Evolutionary conservation across 2,888 invertebrate species (phyloP).

Genomic region (Parnassius smintheus): DNA sequence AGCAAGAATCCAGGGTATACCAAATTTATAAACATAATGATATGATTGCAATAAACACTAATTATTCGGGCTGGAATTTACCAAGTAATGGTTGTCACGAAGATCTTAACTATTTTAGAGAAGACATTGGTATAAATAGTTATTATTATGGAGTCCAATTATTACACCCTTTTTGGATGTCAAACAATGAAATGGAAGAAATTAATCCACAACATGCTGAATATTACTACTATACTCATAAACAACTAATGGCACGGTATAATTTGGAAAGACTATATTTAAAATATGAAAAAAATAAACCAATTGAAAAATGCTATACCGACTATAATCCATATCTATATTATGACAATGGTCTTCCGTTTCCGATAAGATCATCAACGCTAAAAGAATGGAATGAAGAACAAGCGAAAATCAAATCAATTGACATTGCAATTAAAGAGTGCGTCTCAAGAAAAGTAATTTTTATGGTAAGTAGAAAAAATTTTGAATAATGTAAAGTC

Average conservation of each 20-base stretch:
- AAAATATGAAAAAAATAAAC: conserved; percentile 34
- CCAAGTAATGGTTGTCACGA: conserved; percentile 68
- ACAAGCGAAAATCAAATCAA: conserved; percentile 52
- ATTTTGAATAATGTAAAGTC: neutral
- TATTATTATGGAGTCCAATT: conserved; percentile 81
- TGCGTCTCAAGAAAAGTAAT: conserved; percentile 62
- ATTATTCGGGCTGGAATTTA: conserved; percentile 78
- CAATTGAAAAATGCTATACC: conserved; percentile 39
- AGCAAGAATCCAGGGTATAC: conserved; percentile 44
- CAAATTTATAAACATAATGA: conserved; percentile 47
- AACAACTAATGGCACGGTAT: conserved; percentile 61
- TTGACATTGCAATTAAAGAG: conserved; percentile 66
- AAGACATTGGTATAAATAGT: conserved; percentile 82
- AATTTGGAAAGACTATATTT: conserved; percentile 59
- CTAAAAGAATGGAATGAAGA: conserved; percentile 48
- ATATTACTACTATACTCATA: conserved; percentile 62
- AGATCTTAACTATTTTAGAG: conserved; percentile 82
- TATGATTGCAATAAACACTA: conserved; percentile 54
- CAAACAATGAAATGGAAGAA: conserved; percentile 63
- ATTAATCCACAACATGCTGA: conserved; percentile 61
- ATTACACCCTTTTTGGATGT: conserved; percentile 82
- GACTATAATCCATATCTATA: conserved; percentile 58
- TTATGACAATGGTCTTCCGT: conserved; percentile 67
- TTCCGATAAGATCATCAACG: conserved; percentile 54
- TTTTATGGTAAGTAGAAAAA: conserved; percentile 52